Evolutionary conservation across 2,797 vertebrate species (phyloP).

Genomic region (Myripristis murdjan): DNA sequence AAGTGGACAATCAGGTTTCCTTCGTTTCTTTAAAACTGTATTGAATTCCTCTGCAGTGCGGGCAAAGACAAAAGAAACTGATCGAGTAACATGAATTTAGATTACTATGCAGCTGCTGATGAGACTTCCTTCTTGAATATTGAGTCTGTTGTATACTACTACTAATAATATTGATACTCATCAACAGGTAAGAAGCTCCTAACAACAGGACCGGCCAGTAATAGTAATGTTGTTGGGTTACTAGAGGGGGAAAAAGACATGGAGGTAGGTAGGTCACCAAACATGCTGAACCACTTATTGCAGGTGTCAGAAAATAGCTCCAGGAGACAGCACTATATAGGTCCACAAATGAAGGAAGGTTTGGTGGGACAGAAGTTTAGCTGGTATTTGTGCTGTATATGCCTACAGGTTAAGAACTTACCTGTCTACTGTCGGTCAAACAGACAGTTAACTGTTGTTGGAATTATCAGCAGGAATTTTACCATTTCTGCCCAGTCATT

Average conservation of each 20-base stretch:
- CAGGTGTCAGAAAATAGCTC: background rate
- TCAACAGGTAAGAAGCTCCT: too few species aligned
- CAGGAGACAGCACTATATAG: too few species aligned
- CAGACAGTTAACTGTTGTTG: background rate
- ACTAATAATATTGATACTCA: too few species aligned
- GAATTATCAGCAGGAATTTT: background rate
- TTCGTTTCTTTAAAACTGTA: background rate
- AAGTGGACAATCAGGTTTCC: constrained; percentile 32
- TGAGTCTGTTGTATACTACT: too few species aligned
- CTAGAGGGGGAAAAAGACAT: too few species aligned
- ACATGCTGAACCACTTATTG: background rate
- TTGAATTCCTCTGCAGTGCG: background rate
- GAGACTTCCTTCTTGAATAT: background rate
- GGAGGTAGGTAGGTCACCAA: background rate
- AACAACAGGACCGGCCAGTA: too few species aligned
- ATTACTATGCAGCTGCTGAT: background rate
- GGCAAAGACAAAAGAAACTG: background rate
- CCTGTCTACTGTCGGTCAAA: background rate
- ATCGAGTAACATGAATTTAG: background rate
- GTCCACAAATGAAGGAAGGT: background rate
- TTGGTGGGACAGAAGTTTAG: background rate
- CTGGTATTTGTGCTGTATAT: too few species aligned
- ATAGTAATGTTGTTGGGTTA: background rate
- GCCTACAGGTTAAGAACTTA: too few species aligned
- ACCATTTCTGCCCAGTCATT: background rate